Evolutionary conservation across 2,888 invertebrate genomes (phyloP).

Genomic region (Drosophila testacea): DNA sequence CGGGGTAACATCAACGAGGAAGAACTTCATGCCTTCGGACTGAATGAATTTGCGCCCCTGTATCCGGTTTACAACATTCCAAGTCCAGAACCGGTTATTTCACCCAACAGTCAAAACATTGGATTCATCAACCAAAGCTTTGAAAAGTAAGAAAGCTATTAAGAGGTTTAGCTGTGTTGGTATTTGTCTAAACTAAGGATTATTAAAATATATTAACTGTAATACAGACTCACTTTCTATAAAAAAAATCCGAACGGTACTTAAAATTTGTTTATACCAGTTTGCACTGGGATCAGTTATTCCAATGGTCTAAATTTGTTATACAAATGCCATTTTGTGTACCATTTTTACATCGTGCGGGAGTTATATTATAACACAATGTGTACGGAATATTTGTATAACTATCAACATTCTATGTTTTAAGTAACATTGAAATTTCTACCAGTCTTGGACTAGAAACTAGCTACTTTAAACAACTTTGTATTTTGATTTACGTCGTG

Average conservation of each 20-base stretch:
- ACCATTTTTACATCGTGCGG: background rate
- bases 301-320: background rate
- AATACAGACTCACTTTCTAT: background rate
- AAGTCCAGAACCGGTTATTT: conserved; percentile 53
- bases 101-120: conserved; percentile 38
- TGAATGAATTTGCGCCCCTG: conserved; percentile 81
- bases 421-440: too few species aligned
- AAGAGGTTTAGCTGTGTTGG: background rate
- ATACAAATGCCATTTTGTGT: background rate
- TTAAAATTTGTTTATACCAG: background rate
- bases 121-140: conserved; percentile 67
- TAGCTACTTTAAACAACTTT: too few species aligned
- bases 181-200: conserved; percentile 5
- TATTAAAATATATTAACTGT: conserved; percentile 29
- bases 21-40: conserved; percentile 74
- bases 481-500: too few species aligned
- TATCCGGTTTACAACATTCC: conserved; percentile 83
- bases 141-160: conserved; percentile 48
- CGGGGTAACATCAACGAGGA: conserved; percentile 79
- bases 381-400: too few species aligned
- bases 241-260: too few species aligned
- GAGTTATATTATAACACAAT: background rate
- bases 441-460: too few species aligned
- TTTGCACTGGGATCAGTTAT: background rate
- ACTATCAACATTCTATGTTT: background rate